A percentile compares a stretch with the other conserved stretches of the same genome.
Conservation (phyloP, 2,888 invertebrate genomes). For the Parasteatoda lunata region DNA sequence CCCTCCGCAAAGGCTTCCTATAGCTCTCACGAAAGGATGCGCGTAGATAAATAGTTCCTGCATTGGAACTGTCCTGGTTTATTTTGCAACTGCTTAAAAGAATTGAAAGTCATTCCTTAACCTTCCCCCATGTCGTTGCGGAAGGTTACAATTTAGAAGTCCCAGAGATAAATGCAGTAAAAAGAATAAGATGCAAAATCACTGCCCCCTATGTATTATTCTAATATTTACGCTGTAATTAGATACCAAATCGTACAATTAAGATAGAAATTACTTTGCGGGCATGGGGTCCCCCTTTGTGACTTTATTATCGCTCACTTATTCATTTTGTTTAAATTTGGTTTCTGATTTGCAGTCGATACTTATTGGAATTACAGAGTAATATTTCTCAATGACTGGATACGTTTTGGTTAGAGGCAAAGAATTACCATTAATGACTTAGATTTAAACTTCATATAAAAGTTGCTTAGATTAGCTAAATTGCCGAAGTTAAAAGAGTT, state of each 20-base stretch:
- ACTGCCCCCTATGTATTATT: background rate
- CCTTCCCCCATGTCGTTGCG: background rate
- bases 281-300: too few species aligned
- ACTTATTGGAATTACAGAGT: too few species aligned
- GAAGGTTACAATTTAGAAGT: background rate
- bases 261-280: too few species aligned
- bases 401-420: too few species aligned
- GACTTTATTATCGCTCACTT: too few species aligned
- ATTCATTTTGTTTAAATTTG: too few species aligned
- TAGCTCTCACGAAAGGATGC: background rate
- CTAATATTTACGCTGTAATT: background rate
- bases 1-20: conserved; percentile 14
- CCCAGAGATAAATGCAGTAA: background rate
- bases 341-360: too few species aligned
- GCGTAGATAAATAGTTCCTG: conserved; percentile 51
- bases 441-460: too few species aligned
- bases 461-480: too few species aligned
- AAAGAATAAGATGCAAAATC: background rate
- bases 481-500: too few species aligned
- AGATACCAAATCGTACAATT: background rate
- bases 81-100: background rate
- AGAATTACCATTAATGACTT: too few species aligned
- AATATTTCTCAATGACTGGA: too few species aligned
- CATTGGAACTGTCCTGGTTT: background rate
- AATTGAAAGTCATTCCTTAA: background rate